Evolutionary conservation across 1,140 invertebrate genomes (phyloP).

Genomic region (Orussus abietinus): DNA sequence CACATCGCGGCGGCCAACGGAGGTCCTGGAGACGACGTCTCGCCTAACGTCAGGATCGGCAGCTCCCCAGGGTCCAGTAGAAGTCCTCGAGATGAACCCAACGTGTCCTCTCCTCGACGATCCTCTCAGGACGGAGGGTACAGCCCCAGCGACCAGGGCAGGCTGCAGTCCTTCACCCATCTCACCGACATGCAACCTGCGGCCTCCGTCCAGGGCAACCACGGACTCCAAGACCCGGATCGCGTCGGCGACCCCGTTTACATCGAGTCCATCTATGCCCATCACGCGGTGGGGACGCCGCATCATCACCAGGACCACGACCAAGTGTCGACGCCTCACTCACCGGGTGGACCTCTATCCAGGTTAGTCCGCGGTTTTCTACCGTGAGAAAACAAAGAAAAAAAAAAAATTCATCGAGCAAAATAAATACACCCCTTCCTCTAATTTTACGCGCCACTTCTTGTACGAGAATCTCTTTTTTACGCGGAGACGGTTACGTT

Average conservation of each 20-base stretch:
- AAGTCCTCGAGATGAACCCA: constrained; percentile 42
- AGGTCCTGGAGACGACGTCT: constrained; percentile 23
- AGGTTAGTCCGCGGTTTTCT: constrained; percentile 31
- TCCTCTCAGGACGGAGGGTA: constrained; percentile 35
- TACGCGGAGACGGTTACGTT: no score
- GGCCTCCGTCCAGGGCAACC: constrained; percentile 27
- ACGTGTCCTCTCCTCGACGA: no score
- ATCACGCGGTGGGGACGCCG: constrained; percentile 26
- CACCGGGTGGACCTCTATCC: constrained; percentile 31
- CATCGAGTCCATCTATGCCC: constrained; percentile 39
- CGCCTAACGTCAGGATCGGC: constrained; percentile 37
- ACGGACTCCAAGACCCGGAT: constrained; percentile 31
- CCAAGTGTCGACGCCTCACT: constrained; percentile 33
- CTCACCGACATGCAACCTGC: constrained; percentile 44
- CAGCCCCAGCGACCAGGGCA: constrained; percentile 35
- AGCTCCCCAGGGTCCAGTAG: constrained; percentile 44
- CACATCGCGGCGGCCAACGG: no score
- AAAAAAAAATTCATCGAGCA: no score
- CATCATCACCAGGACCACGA: constrained; percentile 45
- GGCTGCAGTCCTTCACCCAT: constrained; percentile 45
- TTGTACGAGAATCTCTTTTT: no score
- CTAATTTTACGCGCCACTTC: no score
- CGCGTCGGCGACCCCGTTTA: constrained; percentile 39
- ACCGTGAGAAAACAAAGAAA: no score
- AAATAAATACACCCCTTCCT: no score